Evolutionary conservation across 2,797 vertebrate species (phyloP), one percentile per base, ranked within the genome.

Genomic region (Leptoclinus maculatus): DNA sequence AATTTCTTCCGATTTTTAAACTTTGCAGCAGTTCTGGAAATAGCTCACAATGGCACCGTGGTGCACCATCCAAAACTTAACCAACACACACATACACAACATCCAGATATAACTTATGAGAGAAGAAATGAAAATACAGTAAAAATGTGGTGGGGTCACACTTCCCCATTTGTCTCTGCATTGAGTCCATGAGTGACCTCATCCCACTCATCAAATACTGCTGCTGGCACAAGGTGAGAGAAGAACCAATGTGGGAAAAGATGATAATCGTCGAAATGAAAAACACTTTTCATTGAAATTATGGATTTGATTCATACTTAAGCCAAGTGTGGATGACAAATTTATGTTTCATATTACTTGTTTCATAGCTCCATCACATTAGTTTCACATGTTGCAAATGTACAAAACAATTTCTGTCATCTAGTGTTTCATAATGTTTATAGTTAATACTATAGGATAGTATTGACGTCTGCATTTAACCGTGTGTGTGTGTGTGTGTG

Each of bases 101-200:
- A 58, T 58, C 75, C 62, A 88, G 86, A 89, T 86, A 82, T 88
- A 92, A 74, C 79, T 82, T 71, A 66, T 58, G 75, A 90, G 80
- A 90, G 84, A 88, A 89, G 84, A 92, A 93, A 83, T 76, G 73
- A 89, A 80, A 88, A 83, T 75, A 82, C 51, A 63, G 41, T 79
- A 74, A 78, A 82, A 87, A 83, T 83, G 73, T 64, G 69, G 83
- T 80, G 82, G 73, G 49, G 66, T 79, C 73, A 86, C 73, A 87
- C 71, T 87, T 90, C 88, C 75, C 66, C 74, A 76, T 91, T 89
- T 82, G 74, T 82, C 59, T 83, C 21, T 84, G 66, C 21, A n/a
- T 51, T 45, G 16, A 45, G 43, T 77, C 21, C 34, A 43, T 41
- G 29, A 74, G 32, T 68, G 71, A 79, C 62, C 39, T 77, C 57